Percentiles rank a stretch among this genome's conserved stretches.
phyloP scores from a whole-genome alignment of 2,113 vertebrate genomes.

The Aleadryas rufinucha region DNA sequence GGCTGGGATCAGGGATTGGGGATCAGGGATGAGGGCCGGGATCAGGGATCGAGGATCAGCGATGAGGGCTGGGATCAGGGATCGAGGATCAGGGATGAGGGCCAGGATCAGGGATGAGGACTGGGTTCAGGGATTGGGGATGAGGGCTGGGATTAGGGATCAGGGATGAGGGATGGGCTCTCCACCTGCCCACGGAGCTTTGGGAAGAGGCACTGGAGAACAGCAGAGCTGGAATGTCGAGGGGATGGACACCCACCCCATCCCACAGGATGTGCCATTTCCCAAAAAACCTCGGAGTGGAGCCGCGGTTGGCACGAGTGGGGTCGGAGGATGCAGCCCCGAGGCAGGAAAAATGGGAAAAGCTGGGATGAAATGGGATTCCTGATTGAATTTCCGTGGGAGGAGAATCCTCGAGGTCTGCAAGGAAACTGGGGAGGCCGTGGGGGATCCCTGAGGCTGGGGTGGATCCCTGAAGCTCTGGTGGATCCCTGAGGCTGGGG shows the following conservation, averaged over 20 bases:
- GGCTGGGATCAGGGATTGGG: too few species aligned
- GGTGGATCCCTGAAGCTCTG: rapidly evolving
- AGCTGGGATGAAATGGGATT: neutral
- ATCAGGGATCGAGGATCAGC: too few species aligned
- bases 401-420: neutral
- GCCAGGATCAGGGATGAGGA: too few species aligned
- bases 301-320: neutral
- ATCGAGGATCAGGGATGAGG: neutral
- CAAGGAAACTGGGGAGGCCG: rapidly evolving
- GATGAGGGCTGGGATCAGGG: too few species aligned
- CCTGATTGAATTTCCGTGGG: rapidly evolving
- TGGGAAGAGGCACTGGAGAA: neutral
- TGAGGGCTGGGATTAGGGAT: too few species aligned
- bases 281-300: too few species aligned
- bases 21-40: too few species aligned
- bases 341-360: neutral
- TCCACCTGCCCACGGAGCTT: rapidly evolving
- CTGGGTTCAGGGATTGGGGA: too few species aligned
- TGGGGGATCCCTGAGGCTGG: neutral
- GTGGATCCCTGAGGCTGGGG: neutral
- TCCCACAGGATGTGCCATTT: neutral
- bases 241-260: neutral
- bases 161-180: neutral
- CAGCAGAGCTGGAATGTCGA: neutral
- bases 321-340: rapidly evolving